A percentile compares a stretch with the other conserved stretches of the same genome.
These are phyloP conservation scores for Pseudocheirus occidentalis DNA, from an alignment of 2,797 vertebrate species.

Conservation along the genomic window DNA sequence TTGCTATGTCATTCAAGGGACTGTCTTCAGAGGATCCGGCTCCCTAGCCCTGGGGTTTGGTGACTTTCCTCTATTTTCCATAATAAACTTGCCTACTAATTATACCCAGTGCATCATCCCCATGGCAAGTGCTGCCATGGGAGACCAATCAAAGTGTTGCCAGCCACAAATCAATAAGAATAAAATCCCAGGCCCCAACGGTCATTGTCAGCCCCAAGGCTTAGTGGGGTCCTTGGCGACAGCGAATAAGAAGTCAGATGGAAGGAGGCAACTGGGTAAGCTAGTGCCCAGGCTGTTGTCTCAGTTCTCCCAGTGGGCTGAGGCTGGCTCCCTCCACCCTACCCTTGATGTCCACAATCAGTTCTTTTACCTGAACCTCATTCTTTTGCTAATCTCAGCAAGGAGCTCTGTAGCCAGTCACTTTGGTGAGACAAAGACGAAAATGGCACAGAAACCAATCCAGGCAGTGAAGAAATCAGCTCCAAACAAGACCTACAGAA, in stretches of 20 bases:
- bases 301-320: not conserved
- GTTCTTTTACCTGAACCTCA: not conserved
- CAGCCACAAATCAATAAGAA: conserved; percentile 24
- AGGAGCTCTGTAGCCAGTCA: not conserved
- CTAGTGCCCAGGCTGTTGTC: conserved; percentile 15
- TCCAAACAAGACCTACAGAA: not conserved
- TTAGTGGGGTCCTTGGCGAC: not conserved
- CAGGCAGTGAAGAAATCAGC: not conserved
- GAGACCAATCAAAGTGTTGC: conserved; percentile 47
- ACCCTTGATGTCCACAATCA: not conserved
- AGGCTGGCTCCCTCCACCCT: not conserved
- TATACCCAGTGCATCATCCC: conserved; percentile 70
- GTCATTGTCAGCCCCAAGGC: not conserved
- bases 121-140: conserved; percentile 37
- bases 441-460: not conserved
- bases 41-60: conserved; percentile 32
- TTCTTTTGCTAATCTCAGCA: not conserved
- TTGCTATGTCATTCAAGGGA: not conserved
- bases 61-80: conserved; percentile 54
- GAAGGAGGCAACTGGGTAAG: not conserved
- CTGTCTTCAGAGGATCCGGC: not conserved
- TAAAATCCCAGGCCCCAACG: not conserved
- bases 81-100: conserved; percentile 62
- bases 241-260: conserved; percentile 5
- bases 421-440: not conserved